Evolutionary conservation across 2,888 invertebrate species (phyloP).

Genomic region (Lycaena phlaeas): DNA sequence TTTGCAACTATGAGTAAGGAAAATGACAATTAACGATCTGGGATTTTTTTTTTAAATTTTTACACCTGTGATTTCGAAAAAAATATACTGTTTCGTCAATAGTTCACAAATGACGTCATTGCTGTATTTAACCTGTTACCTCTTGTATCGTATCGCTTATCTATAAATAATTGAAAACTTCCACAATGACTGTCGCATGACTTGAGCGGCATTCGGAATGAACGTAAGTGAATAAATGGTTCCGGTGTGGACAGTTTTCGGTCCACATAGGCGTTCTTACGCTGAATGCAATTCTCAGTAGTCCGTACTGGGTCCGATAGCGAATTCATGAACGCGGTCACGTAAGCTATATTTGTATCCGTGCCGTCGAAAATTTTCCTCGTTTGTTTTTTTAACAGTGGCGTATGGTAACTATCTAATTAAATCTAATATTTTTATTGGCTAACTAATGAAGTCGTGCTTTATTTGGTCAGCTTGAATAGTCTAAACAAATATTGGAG

Average conservation of each 20-base stretch:
- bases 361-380: constrained; percentile 10
- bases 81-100: too few relatives aligned
- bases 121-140: not conserved
- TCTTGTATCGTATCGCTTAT: not conserved
- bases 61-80: too few relatives aligned
- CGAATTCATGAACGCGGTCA: constrained; percentile 21
- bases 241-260: constrained; percentile 1
- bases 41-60: too few relatives aligned
- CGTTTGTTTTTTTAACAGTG: not conserved
- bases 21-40: too few relatives aligned
- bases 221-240: constrained; percentile 6
- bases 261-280: not conserved
- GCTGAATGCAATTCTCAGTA: not conserved
- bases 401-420: too few relatives aligned
- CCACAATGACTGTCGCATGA: not conserved
- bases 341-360: constrained; percentile 15
- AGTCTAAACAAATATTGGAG: too few relatives aligned
- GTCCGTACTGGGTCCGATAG: constrained; percentile 3
- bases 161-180: constrained; percentile 1
- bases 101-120: too few relatives aligned
- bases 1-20: too few relatives aligned
- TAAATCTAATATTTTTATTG: constrained; percentile 1
- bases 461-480: not conserved
- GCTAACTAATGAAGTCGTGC: constrained; percentile 6
- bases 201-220: constrained; percentile 3